Percentiles rank a stretch among this genome's conserved stretches.
Conservation (phyloP, 92 coral and sea anemone genomes). For the Actinostola sp. region DNA sequence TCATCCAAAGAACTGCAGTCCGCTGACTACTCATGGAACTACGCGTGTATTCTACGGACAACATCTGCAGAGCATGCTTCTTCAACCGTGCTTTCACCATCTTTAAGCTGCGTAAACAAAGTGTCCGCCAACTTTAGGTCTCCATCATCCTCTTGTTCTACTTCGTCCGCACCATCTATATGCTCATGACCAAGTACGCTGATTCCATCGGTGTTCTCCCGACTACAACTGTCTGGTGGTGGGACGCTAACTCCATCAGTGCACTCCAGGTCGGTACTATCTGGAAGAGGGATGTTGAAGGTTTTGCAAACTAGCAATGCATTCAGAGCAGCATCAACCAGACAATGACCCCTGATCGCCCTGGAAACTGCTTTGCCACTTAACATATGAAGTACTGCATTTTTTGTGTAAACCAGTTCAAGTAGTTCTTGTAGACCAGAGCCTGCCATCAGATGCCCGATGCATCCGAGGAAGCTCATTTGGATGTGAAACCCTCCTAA, state of each 20-base stretch:
- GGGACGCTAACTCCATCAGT: not conserved
- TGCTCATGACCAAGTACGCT: no score
- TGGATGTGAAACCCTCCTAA: no score
- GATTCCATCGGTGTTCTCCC: no score
- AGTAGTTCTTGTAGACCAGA: conserved; percentile 50
- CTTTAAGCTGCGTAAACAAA: not conserved
- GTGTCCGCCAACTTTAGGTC: not conserved
- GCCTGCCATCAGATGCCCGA: conserved; percentile 54
- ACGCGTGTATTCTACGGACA: not conserved
- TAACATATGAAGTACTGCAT: conserved; percentile 46
- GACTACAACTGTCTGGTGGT: no score
- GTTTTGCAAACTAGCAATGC: not conserved
- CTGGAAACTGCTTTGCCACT: conserved; percentile 31
- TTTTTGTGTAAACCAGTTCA: conserved; percentile 47
- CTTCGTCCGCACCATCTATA: not conserved
- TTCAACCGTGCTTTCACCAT: not conserved
- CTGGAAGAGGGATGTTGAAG: not conserved
- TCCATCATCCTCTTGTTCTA: no score
- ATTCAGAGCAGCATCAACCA: conserved; percentile 19
- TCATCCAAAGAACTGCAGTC: conserved; percentile 32
- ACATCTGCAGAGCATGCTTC: not conserved
- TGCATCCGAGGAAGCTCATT: conserved; percentile 60
- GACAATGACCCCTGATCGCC: conserved; percentile 17
- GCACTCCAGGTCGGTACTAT: conserved; percentile 25
- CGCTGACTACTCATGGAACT: conserved; percentile 23